A percentile compares a stretch with the other conserved stretches of the same genome.
phyloP scores from a whole-genome alignment of 1,140 invertebrate genomes.

The Coenobita brevimanus region DNA sequence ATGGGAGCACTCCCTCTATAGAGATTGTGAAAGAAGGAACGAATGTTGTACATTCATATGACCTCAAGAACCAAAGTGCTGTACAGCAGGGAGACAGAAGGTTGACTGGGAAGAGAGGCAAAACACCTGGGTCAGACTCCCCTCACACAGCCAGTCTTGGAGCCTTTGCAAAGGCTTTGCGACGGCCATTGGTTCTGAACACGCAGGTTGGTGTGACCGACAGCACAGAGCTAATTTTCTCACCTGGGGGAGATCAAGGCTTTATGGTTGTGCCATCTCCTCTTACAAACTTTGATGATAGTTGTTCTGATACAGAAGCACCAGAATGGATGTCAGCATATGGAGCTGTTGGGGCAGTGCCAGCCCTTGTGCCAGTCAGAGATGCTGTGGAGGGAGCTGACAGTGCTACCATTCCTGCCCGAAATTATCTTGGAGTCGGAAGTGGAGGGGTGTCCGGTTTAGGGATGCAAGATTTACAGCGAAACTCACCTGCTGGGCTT shows the following conservation, averaged over 20 bases:
- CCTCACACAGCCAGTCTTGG: conserved; percentile 37
- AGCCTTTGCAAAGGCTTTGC: conserved; percentile 20
- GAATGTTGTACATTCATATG: neutral
- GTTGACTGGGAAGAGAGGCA: conserved; percentile 17
- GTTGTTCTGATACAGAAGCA: conserved; percentile 46
- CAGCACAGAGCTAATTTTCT: conserved; percentile 42
- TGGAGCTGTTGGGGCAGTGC: neutral
- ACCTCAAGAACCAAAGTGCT: neutral
- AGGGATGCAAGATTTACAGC: conserved; percentile 19
- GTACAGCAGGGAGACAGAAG: neutral
- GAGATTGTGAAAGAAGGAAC: neutral
- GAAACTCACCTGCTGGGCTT: conserved; percentile 51
- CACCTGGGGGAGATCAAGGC: conserved; percentile 57
- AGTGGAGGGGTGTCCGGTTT: neutral
- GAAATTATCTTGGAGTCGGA: neutral
- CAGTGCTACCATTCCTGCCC: neutral
- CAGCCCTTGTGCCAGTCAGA: conserved; percentile 13
- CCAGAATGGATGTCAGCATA: conserved; percentile 27
- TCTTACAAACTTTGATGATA: conserved; percentile 49
- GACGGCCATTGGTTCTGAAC: conserved; percentile 28
- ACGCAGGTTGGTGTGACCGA: neutral
- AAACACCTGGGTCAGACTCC: conserved; percentile 54
- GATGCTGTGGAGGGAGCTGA: conserved; percentile 56
- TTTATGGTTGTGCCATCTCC: conserved; percentile 45
- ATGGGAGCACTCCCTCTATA: neutral